Base-by-base conservation (phyloP, 2,888 invertebrate genomes). In the Standfussiana lucernea region DNA sequence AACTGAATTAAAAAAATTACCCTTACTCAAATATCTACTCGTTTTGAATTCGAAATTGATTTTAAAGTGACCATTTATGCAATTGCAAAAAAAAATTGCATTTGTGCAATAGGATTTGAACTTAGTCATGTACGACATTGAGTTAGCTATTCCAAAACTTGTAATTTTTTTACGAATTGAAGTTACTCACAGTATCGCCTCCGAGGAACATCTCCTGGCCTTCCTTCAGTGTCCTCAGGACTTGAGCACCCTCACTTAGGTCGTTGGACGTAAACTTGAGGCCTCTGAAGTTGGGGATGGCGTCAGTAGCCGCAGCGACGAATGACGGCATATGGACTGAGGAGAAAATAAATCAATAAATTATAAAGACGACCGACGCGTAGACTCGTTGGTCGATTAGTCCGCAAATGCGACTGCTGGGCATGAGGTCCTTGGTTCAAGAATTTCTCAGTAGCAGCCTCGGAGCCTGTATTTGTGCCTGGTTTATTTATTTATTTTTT, bases 181-280 rank as follows among this genome's bases (percentile, higher is more conserved):
- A 21, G 6, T 37, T 67, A 91, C 93, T 94, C 93, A 98, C 98
- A 90, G 97, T 97, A 91, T 98, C 98, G 88, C 97, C 97, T 72
- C 98, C 98, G 56, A 98, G 96, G 93, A 98, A 98, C 75, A 98
- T 94, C 69, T 95, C 95, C 90, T 97, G 97, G 82, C 94, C 97
- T 6, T 96, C 94, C 76, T 96, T 95, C 53, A 97, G 91, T 0
- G 96, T 95, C 72, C 96, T 94, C 7, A 97, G 87, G 3, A 98
- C 98, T 87, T 97, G 97, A 0, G 97, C 95, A 0, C 97, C 98
- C 92, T 98, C 98, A 72, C 97, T 97, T 67, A 98, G 95, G 90
- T 98, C 97, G 59, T 97, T 97, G 18, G 98, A 98, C 0, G 99
- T 98, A 91, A 98, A 98, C 93, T 99, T 99, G n/a, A 98, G 97